A percentile compares a stretch with the other conserved stretches of the same genome.
phyloP scores from a whole-genome alignment of 2,797 vertebrate genomes.

The Petrocephalus sullivani region DNA sequence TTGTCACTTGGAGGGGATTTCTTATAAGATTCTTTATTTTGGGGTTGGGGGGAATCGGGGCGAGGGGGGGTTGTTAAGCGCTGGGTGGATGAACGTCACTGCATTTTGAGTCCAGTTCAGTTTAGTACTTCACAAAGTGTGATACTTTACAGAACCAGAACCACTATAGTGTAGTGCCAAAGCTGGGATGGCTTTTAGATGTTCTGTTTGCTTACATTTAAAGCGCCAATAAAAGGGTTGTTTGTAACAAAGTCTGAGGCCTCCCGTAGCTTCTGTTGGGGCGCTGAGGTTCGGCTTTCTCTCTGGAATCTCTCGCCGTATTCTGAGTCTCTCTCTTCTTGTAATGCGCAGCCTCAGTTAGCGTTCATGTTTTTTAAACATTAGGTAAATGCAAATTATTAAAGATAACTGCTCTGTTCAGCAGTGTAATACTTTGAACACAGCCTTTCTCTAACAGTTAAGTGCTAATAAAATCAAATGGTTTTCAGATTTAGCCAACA shows the following conservation, averaged over 20 bases:
- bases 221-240: conserved; percentile 73
- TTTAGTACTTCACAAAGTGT: conserved; percentile 56
- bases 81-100: not conserved
- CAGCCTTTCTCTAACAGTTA: not conserved
- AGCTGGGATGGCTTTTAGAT: conserved; percentile 67
- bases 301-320: not conserved
- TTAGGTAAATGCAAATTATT: not conserved
- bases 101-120: conserved; percentile 5
- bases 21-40: conserved; percentile 39
- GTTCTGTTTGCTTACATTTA: conserved; percentile 70
- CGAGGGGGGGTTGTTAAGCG: not conserved
- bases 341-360: not conserved
- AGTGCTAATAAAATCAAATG: not conserved
- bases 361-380: not conserved
- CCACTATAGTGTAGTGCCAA: conserved; percentile 85
- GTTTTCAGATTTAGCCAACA: not conserved
- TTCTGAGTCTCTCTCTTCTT: not conserved
- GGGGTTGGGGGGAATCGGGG: conserved; percentile 27
- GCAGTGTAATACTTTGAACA: not conserved
- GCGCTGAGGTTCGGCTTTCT: not conserved
- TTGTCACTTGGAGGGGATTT: not conserved
- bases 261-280: not conserved
- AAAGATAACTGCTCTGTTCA: not conserved
- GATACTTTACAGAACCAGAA: conserved; percentile 29
- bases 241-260: conserved; percentile 67